Conservation (phyloP, 2,888 invertebrate genomes). For the Hyposoter dolosus region DNA sequence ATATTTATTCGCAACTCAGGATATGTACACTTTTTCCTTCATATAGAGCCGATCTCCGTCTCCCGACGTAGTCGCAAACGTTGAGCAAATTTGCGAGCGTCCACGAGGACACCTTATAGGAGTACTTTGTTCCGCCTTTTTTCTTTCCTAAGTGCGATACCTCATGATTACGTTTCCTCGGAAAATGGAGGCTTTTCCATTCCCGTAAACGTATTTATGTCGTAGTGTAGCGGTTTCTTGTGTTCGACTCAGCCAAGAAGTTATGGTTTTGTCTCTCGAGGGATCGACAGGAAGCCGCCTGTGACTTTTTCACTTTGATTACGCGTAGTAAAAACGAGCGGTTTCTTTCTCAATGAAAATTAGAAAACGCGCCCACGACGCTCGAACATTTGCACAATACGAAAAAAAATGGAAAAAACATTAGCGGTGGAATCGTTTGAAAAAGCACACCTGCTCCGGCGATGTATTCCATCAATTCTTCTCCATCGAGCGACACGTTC, state of each 20-base stretch:
- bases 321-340: background rate
- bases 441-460: slow-evolving; percentile 58
- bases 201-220: slow-evolving; percentile 1
- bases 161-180: slow-evolving; percentile 51
- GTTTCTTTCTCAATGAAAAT: no score
- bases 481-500: background rate
- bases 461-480: slow-evolving; percentile 14
- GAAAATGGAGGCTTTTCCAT: slow-evolving; percentile 20
- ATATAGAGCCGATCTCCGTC: slow-evolving; percentile 1
- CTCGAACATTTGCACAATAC: slow-evolving; percentile 1
- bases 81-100: slow-evolving; percentile 57
- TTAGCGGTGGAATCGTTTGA: slow-evolving; percentile 47
- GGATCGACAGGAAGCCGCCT: background rate
- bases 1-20: slow-evolving; percentile 16
- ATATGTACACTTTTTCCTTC: slow-evolving; percentile 13
- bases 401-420: slow-evolving; percentile 24
- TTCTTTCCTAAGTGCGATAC: slow-evolving; percentile 55
- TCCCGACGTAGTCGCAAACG: slow-evolving; percentile 35
- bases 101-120: slow-evolving; percentile 13
- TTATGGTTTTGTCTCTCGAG: slow-evolving; percentile 5
- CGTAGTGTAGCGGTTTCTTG: slow-evolving; percentile 25
- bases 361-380: background rate
- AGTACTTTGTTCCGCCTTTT: slow-evolving; percentile 15
- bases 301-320: background rate
- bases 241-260: slow-evolving; percentile 8